Percentiles rank a stretch among this genome's conserved stretches.
Conservation (phyloP, 2,797 vertebrate genomes). For the Pangasius djambal region DNA sequence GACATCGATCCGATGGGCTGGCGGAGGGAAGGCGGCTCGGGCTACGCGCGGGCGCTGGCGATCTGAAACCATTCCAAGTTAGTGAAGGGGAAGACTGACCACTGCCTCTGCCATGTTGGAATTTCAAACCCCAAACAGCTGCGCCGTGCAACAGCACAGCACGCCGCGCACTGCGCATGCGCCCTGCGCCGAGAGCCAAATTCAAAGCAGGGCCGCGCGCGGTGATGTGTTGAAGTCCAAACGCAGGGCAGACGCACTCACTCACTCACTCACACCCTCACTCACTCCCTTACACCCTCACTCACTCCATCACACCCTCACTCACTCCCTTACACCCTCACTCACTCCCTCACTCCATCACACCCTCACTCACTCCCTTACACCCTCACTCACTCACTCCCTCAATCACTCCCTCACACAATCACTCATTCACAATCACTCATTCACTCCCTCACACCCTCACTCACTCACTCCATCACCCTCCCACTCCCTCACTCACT, state of each 20-base stretch:
- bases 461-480: no score
- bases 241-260: no score
- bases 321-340: no score
- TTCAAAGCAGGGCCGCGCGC: constrained; percentile 80
- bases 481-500: not conserved
- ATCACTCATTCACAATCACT: no score
- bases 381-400: not conserved
- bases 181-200: constrained; percentile 86
- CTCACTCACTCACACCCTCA: not conserved
- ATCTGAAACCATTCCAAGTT: constrained; percentile 98
- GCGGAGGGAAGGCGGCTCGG: constrained; percentile 81
- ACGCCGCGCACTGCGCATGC: constrained; percentile 90
- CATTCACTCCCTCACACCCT: not conserved
- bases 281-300: not conserved
- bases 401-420: not conserved
- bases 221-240: not conserved
- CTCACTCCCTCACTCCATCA: no score
- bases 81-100: constrained; percentile 90
- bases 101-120: constrained; percentile 99
- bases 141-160: constrained; percentile 86
- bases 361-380: not conserved
- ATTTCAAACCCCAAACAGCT: constrained; percentile 98
- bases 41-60: constrained; percentile 86
- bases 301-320: not conserved
- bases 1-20: constrained; percentile 85